A percentile compares a stretch with the other conserved stretches of the same genome.
Evolutionary conservation across 2,797 vertebrate species (phyloP).

Genomic region (Brachymystax lenok): DNA sequence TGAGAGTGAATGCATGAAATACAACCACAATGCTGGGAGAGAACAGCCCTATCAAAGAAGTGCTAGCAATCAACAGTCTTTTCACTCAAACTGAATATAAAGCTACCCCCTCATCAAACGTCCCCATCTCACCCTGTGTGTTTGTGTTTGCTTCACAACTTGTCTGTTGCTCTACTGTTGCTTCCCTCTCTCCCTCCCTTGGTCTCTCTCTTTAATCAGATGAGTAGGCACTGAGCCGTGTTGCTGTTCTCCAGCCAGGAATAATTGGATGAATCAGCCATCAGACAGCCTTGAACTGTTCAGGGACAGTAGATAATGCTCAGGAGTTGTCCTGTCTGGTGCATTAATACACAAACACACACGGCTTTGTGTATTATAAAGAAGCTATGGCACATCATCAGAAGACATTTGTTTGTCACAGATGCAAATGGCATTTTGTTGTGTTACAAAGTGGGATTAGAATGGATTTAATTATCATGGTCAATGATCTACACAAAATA

Average conservation of each 20-base stretch:
- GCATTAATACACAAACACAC: slow-evolving; percentile 7
- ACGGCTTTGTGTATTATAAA: slow-evolving; percentile 14
- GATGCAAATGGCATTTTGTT: background rate
- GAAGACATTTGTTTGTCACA: slow-evolving; percentile 25
- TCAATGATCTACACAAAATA: too few species aligned
- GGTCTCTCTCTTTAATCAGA: background rate
- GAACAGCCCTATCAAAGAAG: too few species aligned
- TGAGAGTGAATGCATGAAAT: too few species aligned
- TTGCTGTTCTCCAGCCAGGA: background rate
- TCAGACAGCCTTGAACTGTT: background rate
- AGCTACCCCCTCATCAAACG: background rate
- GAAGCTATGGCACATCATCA: slow-evolving; percentile 7
- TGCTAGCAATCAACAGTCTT: background rate
- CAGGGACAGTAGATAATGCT: slow-evolving; percentile 11
- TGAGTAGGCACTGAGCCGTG: background rate
- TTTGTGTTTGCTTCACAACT: background rate
- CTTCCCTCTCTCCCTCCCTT: background rate
- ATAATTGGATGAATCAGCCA: slow-evolving; percentile 28
- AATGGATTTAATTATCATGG: too few species aligned
- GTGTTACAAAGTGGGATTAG: too few species aligned
- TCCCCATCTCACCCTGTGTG: background rate
- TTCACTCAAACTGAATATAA: background rate
- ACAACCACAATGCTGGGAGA: background rate
- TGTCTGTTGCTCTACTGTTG: too few species aligned
- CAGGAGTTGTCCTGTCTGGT: slow-evolving; percentile 2